Conservation (phyloP, 2,797 vertebrate genomes). For the Tadarida brasiliensis region DNA sequence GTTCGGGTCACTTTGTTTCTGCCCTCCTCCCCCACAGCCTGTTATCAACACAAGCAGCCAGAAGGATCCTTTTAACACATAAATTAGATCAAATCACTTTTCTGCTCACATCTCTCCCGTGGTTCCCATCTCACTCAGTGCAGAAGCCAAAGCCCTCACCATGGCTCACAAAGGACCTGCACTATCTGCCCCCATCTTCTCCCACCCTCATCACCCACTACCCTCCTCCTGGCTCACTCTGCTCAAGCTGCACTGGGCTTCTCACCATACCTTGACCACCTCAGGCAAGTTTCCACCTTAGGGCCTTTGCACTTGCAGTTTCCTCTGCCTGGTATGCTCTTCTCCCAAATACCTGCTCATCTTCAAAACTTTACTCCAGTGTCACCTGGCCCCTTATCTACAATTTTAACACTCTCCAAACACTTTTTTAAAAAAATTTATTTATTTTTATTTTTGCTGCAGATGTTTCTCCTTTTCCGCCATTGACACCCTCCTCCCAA, state of each 20-base stretch:
- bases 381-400: not conserved
- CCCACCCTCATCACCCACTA: rapidly evolving
- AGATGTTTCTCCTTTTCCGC: too few relatives aligned
- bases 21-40: not conserved
- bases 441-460: too few relatives aligned
- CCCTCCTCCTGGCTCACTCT: not conserved
- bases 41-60: not conserved
- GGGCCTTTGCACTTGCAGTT: not conserved
- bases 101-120: not conserved
- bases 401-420: not conserved
- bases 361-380: not conserved
- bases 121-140: not conserved
- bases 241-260: not conserved
- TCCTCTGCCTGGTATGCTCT: not conserved
- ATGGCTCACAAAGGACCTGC: not conserved
- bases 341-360: not conserved
- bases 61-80: not conserved
- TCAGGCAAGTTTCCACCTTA: not conserved
- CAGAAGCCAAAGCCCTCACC: not conserved
- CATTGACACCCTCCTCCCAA: too few relatives aligned
- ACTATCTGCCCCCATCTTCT: not conserved
- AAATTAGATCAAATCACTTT: not conserved
- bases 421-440: not conserved
- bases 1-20: not conserved
- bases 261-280: not conserved